phyloP scores from a whole-genome alignment of 2,113 vertebrate genomes.

The Entelurus aequoreus region DNA sequence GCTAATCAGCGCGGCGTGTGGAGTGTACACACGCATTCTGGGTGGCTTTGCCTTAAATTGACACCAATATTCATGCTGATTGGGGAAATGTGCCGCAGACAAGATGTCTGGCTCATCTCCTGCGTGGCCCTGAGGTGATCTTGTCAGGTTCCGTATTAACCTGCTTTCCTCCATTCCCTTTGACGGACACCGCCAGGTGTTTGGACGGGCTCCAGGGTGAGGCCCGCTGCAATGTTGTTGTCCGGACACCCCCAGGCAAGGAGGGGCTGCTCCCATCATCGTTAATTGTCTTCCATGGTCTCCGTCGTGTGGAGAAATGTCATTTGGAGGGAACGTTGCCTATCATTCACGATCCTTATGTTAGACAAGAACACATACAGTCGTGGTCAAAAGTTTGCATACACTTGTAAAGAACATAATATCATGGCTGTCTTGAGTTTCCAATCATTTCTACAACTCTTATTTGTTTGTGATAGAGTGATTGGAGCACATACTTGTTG shows the following conservation, averaged over 20 bases:
- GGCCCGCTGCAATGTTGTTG: conserved; percentile 34
- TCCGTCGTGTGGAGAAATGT: not conserved
- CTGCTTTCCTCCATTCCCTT: conserved; percentile 22
- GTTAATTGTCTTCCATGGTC: conserved; percentile 1
- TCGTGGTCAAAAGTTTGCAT: too few relatives aligned
- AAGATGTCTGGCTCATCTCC: conserved; percentile 15
- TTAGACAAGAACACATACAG: too few relatives aligned
- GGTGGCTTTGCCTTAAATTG: not conserved
- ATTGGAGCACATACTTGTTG: too few relatives aligned
- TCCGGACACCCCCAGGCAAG: not conserved
- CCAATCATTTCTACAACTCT: too few relatives aligned
- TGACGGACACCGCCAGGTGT: conserved; percentile 46
- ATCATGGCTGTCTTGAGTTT: too few relatives aligned
- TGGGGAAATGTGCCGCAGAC: not conserved
- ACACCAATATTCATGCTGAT: not conserved
- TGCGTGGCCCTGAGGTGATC: conserved; percentile 39
- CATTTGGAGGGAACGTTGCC: too few relatives aligned
- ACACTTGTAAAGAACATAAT: too few relatives aligned
- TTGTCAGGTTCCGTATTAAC: conserved; percentile 36
- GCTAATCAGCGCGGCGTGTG: not conserved
- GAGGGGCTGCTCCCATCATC: not conserved
- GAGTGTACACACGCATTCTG: not conserved
- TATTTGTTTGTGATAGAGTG: too few relatives aligned
- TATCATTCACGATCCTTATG: too few relatives aligned
- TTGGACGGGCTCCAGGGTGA: conserved; percentile 33